A percentile compares a stretch with the other conserved stretches of the same genome.
phyloP scores from a whole-genome alignment of 2,888 invertebrate species.

The Drosophila prolongata region DNA sequence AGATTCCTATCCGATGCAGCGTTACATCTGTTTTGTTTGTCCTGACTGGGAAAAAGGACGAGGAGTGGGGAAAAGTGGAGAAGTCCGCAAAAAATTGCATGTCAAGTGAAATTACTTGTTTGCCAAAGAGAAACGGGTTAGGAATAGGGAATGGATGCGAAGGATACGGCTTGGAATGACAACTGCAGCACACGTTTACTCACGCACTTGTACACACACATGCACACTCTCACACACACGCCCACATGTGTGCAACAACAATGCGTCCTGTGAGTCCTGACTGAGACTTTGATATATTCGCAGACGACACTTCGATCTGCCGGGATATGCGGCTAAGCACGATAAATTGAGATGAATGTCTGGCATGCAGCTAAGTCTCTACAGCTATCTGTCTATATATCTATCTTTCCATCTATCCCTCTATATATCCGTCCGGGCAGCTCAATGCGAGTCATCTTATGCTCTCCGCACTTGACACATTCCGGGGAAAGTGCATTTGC shows the following conservation, averaged over 20 bases:
- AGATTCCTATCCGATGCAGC: constrained; percentile 45
- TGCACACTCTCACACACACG: not conserved
- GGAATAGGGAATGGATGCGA: constrained; percentile 6
- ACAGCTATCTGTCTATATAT: constrained; percentile 33
- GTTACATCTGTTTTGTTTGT: constrained; percentile 63
- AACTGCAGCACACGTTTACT: constrained; percentile 37
- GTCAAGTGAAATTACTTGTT: constrained; percentile 77
- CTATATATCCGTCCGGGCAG: constrained; percentile 41
- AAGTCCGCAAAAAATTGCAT: constrained; percentile 64
- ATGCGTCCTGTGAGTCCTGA: constrained; percentile 16
- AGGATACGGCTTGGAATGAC: constrained; percentile 27
- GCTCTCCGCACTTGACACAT: constrained; percentile 42
- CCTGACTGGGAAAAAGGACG: constrained; percentile 6
- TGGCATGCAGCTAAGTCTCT: constrained; percentile 49
- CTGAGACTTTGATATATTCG: constrained; percentile 55
- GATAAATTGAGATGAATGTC: constrained; percentile 78
- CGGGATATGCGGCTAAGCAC: constrained; percentile 58
- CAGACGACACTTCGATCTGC: constrained; percentile 69
- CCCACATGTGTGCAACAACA: constrained; percentile 16
- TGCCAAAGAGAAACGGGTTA: constrained; percentile 47
- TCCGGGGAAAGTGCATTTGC: constrained; percentile 58
- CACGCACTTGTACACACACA: constrained; percentile 8
- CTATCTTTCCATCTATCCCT: constrained; percentile 27
- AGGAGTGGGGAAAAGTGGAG: not conserved
- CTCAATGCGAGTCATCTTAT: constrained; percentile 40